These are phyloP conservation scores for Gastracanthus pulcherrimus DNA, from an alignment of 2,888 invertebrate species.

Conservation along the genomic window DNA sequence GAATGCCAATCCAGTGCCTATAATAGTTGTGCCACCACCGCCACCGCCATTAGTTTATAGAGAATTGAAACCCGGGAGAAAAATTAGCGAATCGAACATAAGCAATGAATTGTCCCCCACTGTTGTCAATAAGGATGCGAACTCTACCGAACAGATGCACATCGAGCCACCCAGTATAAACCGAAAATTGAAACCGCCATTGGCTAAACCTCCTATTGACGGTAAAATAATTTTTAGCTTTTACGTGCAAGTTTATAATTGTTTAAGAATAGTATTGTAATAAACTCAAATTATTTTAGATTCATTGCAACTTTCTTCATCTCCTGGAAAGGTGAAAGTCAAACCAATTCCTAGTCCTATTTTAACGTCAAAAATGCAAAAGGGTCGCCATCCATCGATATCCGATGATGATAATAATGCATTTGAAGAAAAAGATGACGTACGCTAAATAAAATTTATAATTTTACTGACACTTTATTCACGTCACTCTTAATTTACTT, in stretches of 20 bases:
- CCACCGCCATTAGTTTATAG: slow-evolving; percentile 81
- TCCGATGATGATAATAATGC: slow-evolving; percentile 77
- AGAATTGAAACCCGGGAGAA: slow-evolving; percentile 81
- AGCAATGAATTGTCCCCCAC: slow-evolving; percentile 77
- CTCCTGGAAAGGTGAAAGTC: slow-evolving; percentile 75
- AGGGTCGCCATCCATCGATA: slow-evolving; percentile 72
- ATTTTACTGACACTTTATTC: too few relatives aligned
- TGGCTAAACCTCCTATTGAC: slow-evolving; percentile 61
- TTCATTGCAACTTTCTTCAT: slow-evolving; percentile 74
- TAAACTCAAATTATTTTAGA: slow-evolving; percentile 62
- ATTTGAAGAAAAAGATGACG: slow-evolving; percentile 77
- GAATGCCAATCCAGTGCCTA: slow-evolving; percentile 81
- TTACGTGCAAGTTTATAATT: not conserved
- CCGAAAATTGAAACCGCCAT: slow-evolving; percentile 80
- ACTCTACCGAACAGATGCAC: slow-evolving; percentile 72
- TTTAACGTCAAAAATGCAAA: slow-evolving; percentile 72
- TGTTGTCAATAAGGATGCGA: slow-evolving; percentile 65
- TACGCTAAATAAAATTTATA: slow-evolving; percentile 46
- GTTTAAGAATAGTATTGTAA: not conserved
- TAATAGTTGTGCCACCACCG: slow-evolving; percentile 69
- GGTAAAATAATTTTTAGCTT: slow-evolving; percentile 62
- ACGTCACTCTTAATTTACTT: too few relatives aligned
- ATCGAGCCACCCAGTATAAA: slow-evolving; percentile 87
- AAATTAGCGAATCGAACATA: slow-evolving; percentile 73
- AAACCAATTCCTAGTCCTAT: slow-evolving; percentile 81